A percentile compares a stretch with the other conserved stretches of the same genome.
Conservation (phyloP, 2,888 invertebrate species). For the Diplolepis rosae region DNA sequence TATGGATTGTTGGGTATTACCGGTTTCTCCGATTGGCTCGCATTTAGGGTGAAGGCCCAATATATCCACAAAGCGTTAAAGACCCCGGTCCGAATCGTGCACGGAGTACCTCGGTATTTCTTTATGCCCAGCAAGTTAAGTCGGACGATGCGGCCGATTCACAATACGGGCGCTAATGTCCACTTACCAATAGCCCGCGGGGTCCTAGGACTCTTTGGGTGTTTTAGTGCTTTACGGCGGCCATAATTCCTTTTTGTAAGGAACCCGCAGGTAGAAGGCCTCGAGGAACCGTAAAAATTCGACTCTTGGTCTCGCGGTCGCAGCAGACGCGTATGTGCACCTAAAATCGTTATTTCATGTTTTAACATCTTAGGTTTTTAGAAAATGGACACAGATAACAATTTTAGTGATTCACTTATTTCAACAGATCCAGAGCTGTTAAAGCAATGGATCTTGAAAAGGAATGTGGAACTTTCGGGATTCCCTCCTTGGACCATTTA, state of each 20-base stretch:
- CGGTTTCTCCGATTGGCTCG: slow-evolving; percentile 10
- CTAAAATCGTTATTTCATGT: slow-evolving; percentile 9
- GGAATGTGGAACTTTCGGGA: too few relatives aligned
- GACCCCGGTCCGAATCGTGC: slow-evolving; percentile 37
- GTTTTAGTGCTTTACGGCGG: slow-evolving; percentile 51
- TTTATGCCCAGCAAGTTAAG: slow-evolving; percentile 36
- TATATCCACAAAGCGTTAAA: slow-evolving; percentile 53
- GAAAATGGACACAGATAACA: neutral
- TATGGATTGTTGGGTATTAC: neutral
- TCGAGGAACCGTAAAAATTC: slow-evolving; percentile 40
- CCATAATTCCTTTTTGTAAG: slow-evolving; percentile 51
- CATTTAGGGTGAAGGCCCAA: slow-evolving; percentile 42
- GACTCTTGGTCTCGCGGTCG: slow-evolving; percentile 32
- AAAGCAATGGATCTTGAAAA: neutral
- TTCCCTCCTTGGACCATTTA: too few relatives aligned
- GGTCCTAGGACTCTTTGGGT: slow-evolving; percentile 46
- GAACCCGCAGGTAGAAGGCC: slow-evolving; percentile 49
- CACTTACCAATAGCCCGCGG: slow-evolving; percentile 48
- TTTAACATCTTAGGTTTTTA: neutral
- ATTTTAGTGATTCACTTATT: neutral
- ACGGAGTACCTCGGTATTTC: slow-evolving; percentile 38
- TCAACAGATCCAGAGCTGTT: too few relatives aligned
- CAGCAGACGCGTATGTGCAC: slow-evolving; percentile 16
- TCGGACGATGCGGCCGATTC: slow-evolving; percentile 56
- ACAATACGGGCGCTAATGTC: slow-evolving; percentile 61